phyloP scores from a whole-genome alignment of 1,140 invertebrate species.

The Trachelipus rathkii region DNA sequence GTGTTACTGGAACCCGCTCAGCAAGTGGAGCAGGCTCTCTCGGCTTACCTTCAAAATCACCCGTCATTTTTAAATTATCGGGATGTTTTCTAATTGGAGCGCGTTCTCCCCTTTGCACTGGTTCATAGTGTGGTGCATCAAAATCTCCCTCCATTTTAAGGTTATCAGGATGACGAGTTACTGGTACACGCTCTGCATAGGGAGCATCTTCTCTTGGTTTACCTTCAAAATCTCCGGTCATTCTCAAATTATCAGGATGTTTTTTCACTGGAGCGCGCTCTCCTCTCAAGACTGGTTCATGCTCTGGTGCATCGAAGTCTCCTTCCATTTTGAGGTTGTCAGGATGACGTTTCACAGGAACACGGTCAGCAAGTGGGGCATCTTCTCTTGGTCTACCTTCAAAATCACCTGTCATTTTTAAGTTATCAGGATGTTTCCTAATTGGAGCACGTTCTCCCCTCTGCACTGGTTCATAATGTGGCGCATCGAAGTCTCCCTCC shows the following conservation, averaged over 20 bases:
- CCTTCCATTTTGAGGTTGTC: slow-evolving; percentile 43
- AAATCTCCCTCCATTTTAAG: slow-evolving; percentile 54
- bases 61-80: slow-evolving; percentile 58
- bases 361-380: slow-evolving; percentile 39
- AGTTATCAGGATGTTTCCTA: slow-evolving; percentile 56
- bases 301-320: slow-evolving; percentile 33
- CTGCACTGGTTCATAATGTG: slow-evolving; percentile 21
- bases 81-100: slow-evolving; percentile 51
- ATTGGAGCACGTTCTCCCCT: slow-evolving; percentile 52
- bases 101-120: slow-evolving; percentile 50
- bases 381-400: slow-evolving; percentile 34
- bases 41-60: slow-evolving; percentile 54
- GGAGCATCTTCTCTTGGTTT: slow-evolving; percentile 44
- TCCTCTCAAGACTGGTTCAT: slow-evolving; percentile 45
- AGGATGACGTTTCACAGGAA: slow-evolving; percentile 36
- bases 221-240: slow-evolving; percentile 49
- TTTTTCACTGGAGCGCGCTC: slow-evolving; percentile 53
- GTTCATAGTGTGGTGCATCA: slow-evolving; percentile 46
- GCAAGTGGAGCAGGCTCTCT: slow-evolving; percentile 34
- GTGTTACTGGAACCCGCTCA: slow-evolving; percentile 37
- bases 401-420: slow-evolving; percentile 53
- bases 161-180: slow-evolving; percentile 57
- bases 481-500: slow-evolving; percentile 56
- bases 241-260: slow-evolving; percentile 56
- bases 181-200: slow-evolving; percentile 47